Evolutionary conservation across 1,140 invertebrate species (phyloP), one percentile per base, ranked within the genome.

Genomic region (Megathymus violae): DNA sequence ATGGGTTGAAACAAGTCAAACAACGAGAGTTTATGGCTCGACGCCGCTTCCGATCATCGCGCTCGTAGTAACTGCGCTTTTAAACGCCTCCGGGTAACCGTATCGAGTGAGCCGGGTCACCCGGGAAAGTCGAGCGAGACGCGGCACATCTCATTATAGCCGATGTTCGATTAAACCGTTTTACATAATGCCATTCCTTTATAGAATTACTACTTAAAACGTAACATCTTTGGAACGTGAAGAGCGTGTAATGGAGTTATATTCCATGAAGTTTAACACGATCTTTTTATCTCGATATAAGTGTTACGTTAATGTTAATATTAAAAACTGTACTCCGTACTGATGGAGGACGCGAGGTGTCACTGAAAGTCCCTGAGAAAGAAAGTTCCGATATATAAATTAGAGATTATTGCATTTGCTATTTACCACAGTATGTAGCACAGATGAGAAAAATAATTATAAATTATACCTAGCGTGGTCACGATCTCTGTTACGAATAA

Each of bases 81-180:
- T 44, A 44, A 44, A 44, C 16, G 17, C 41, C 41, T 44, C 17
- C 41, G 17, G 41, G 41, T 16, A 16, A 44, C n/a, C n/a, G n/a
- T 44, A 44, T 44, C 17, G 41, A 44, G 41, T 10, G 14, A 27
- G 4, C 44, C 22, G 44, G 44, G 14, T 16, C 16, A 9, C 15
- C 17, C 15, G 41, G 14, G 15, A 17, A 9, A n/a, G 10, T 16
- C 9, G 10, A n/a, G n/a, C n/a, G n/a, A n/a, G n/a, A n/a, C n/a
- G n/a, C n/a, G n/a, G 19, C 16, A 17, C 19, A 11, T 22, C 43
- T 47, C 44, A 27, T 47, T 47, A 47, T 13, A 25, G 14, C 22
- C 4, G 19, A 27, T 47, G 6, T 11, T 47, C 44, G 44, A 47
- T 25, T 25, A 46, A 4, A 47, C 4, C 22, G n/a, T 13, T 46